Base-by-base conservation (phyloP, 2,888 invertebrate species). In the Allolobophora icterica region DNA sequence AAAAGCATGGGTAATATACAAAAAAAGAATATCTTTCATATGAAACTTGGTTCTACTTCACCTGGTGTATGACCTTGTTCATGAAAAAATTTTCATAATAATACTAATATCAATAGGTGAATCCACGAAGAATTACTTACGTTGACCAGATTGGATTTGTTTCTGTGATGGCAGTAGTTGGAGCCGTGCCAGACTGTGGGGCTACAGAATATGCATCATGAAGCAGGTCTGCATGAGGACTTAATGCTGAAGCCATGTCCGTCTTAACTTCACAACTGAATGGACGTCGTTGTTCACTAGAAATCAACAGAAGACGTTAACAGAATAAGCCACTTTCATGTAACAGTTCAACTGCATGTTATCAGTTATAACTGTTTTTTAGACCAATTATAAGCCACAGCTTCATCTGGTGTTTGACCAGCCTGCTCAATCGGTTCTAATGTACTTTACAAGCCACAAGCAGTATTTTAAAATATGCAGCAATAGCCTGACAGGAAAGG, bases 61-160 rank as follows among this genome's bases (percentile, higher is more conserved):
- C 71, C n/a, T 71, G 30, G 71, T 11, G 11, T n/a, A 52, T 52
- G 52, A 52, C 52, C 24, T 52, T 52, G 17, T 38, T 38, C 38
- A 38, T 15, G 1, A 52, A 24, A 52, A 52, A 52, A 52, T 5
- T 52, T 52, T 24, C 21, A 52, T 45, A 13, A 45, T 15, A 45
- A 45, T 45, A 45, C 4, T 45, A 13, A 45, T 19, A 4, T 21
- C 4, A 52, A 52, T 4, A 52, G 52, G 52, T 52, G 21, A 21
- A 71, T n/a, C 52, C 6, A 52, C 21, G 52, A 52, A 71, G 71
- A 71, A 71, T 71, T 35, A 87, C 87, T 87, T 87, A 87, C 87
- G 87, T 35, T 34, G 87, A 87, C 87, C 87, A 87, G 38, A 87
- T 34, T 87, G 87, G 87, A 87, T 87, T 87, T 38, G 87, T 34